Conservation (phyloP, 2,797 vertebrate species). For the Acipenser oxyrinchus region DNA sequence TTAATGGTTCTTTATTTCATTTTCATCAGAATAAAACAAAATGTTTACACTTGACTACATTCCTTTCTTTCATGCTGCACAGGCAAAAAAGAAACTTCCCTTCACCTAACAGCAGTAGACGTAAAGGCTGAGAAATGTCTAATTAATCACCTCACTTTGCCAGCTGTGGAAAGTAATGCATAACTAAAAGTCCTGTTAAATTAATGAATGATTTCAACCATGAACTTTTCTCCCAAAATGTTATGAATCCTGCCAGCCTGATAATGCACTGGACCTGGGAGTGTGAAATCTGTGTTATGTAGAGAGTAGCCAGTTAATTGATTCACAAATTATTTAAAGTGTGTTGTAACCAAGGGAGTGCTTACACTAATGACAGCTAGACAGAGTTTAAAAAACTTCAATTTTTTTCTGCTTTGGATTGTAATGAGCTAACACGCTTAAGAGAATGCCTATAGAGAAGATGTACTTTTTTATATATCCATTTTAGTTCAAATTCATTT, state of each 20-base stretch:
- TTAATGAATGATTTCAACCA: conserved; percentile 96
- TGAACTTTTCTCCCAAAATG: conserved; percentile 93
- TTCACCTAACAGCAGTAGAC: conserved; percentile 41
- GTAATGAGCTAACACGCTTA: conserved; percentile 57
- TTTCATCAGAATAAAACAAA: conserved; percentile 38
- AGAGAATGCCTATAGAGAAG: conserved; percentile 38
- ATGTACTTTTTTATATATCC: too few species aligned
- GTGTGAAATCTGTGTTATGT: conserved; percentile 86
- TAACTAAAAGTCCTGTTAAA: conserved; percentile 93
- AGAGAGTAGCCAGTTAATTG: conserved; percentile 91
- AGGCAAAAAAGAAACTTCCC: conserved; percentile 26
- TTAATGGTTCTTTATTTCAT: conserved; percentile 38
- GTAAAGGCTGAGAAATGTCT: conserved; percentile 37
- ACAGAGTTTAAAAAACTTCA: conserved; percentile 60
- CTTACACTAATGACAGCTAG: conserved; percentile 69
- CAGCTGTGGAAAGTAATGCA: conserved; percentile 86
- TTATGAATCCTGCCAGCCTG: conserved; percentile 83
- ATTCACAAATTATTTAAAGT: conserved; percentile 98
- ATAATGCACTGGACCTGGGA: conserved; percentile 77
- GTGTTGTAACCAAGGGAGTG: conserved; percentile 80
- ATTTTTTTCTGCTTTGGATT: conserved; percentile 44
- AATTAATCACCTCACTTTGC: conserved; percentile 80
- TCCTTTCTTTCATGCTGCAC: conserved; percentile 34
- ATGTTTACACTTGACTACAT: conserved; percentile 40
- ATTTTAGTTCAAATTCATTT: too few species aligned